Evolutionary conservation across 2,113 vertebrate species (phyloP).

Genomic region (Panthera leo): DNA sequence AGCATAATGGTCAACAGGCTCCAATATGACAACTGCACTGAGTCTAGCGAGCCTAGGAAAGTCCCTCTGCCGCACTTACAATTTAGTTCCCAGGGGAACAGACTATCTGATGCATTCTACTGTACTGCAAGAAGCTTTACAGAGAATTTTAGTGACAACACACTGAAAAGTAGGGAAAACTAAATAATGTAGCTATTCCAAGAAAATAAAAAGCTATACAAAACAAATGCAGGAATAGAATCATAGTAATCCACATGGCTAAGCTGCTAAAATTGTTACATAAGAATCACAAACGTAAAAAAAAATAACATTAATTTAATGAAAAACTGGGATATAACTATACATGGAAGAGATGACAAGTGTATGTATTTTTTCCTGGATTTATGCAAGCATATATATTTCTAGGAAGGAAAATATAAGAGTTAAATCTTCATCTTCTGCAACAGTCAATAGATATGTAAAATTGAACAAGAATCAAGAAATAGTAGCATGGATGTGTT

Average conservation of each 20-base stretch:
- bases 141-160: neutral
- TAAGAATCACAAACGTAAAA: neutral
- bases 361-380: neutral
- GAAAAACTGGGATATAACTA: neutral
- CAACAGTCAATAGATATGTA: neutral
- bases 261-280: neutral
- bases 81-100: neutral
- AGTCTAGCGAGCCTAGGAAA: neutral
- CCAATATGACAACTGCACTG: neutral
- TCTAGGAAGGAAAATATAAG: neutral
- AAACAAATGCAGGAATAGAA: neutral
- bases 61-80: neutral
- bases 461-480: neutral
- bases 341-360: neutral
- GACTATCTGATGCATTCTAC: neutral
- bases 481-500: neutral
- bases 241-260: neutral
- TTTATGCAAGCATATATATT: neutral
- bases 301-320: neutral
- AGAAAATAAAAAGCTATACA: neutral
- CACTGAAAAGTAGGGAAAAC: neutral
- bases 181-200: neutral
- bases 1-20: neutral
- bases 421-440: neutral
- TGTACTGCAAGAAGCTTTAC: neutral